These are phyloP conservation scores for Halcyon malimbica DNA, from an alignment of 2,113 vertebrate genomes.

Conservation along the genomic window DNA sequence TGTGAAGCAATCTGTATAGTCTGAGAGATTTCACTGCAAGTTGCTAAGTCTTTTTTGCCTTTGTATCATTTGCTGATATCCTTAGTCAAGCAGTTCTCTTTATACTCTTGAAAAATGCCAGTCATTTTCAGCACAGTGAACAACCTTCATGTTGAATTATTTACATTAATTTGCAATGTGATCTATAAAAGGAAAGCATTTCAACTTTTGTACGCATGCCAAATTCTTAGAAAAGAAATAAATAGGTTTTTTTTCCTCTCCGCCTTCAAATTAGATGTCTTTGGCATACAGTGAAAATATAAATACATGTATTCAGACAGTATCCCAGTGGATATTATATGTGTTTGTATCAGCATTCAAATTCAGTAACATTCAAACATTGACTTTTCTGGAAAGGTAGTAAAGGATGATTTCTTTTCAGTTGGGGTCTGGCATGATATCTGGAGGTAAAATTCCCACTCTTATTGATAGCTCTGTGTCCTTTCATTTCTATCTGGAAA, in stretches of 20 bases:
- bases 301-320: neutral
- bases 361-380: neutral
- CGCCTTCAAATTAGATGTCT: neutral
- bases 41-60: neutral
- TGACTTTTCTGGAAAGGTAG: neutral
- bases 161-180: conserved; percentile 31
- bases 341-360: neutral
- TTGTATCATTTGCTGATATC: neutral
- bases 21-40: neutral
- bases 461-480: neutral
- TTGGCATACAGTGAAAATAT: conserved; percentile 17
- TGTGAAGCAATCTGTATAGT: neutral
- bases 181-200: conserved; percentile 27
- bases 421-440: neutral
- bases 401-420: neutral
- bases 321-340: neutral
- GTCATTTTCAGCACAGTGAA: conserved; percentile 11
- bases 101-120: conserved; percentile 21
- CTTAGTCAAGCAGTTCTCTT: neutral
- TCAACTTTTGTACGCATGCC: neutral
- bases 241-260: neutral
- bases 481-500: neutral
- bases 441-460: neutral
- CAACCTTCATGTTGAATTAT: conserved; percentile 38
- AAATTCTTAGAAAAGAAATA: conserved; percentile 3